Conservation (phyloP, 2,888 invertebrate species). For the Ditula angustiorana region DNA sequence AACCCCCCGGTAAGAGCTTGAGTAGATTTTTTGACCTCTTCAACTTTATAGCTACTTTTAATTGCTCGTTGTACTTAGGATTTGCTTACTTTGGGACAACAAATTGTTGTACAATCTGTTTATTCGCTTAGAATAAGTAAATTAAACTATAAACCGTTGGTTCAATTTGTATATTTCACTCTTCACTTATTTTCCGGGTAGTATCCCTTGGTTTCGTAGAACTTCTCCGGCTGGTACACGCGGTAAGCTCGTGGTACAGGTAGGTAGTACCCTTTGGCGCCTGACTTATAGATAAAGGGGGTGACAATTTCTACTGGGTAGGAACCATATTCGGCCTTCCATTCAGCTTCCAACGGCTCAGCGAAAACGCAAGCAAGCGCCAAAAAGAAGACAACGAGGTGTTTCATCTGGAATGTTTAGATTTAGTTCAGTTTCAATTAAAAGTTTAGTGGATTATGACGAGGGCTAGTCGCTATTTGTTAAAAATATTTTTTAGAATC, state of each 20-base stretch:
- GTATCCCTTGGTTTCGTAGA: slow-evolving; percentile 48
- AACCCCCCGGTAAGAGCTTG: no score
- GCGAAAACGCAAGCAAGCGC: slow-evolving; percentile 40
- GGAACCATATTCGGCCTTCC: slow-evolving; percentile 49
- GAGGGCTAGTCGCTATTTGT: no score
- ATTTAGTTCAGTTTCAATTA: neutral
- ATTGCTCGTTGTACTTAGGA: no score
- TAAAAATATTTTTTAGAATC: no score
- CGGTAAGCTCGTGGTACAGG: neutral
- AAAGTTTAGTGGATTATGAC: no score
- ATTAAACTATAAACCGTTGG: no score
- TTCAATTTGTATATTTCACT: neutral
- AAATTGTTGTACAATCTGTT: no score
- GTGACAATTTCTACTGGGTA: slow-evolving; percentile 41
- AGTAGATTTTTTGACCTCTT: no score
- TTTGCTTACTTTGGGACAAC: no score
- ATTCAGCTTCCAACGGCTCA: slow-evolving; percentile 44
- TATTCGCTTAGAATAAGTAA: no score
- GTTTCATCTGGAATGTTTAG: slow-evolving; percentile 51
- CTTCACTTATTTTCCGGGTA: slow-evolving; percentile 46
- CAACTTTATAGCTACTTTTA: no score
- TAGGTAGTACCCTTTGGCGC: neutral
- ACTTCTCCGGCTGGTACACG: slow-evolving; percentile 50
- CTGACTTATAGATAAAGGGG: neutral
- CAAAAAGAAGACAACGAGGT: slow-evolving; percentile 44